Conservation (phyloP, 2,888 invertebrate species). For the Caenorhabditis angaria region DNA sequence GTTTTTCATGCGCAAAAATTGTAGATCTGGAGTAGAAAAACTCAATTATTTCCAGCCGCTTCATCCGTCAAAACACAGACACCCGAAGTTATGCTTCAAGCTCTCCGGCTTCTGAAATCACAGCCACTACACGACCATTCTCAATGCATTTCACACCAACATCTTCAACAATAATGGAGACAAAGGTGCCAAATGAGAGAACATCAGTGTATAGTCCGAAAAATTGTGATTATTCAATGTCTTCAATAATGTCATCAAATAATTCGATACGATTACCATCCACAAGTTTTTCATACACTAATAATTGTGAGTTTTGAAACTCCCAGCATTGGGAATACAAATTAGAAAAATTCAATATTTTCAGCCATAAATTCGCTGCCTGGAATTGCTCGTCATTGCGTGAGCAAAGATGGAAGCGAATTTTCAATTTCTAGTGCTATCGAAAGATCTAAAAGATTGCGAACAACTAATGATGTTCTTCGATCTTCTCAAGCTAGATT, state of each 20-base stretch:
- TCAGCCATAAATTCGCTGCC: conserved; percentile 42
- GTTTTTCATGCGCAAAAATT: conserved; percentile 20
- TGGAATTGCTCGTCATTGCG: conserved; percentile 21
- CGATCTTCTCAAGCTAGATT: conserved; percentile 36
- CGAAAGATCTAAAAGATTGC: conserved; percentile 14
- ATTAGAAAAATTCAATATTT: conserved; percentile 5
- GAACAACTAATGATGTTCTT: neutral
- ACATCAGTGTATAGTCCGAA: conserved; percentile 31
- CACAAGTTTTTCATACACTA: conserved; percentile 42
- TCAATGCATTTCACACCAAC: conserved; percentile 43
- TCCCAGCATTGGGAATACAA: too few species aligned
- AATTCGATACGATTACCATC: conserved; percentile 50
- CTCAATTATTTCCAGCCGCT: conserved; percentile 9
- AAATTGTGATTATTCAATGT: conserved; percentile 39
- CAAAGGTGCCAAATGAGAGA: conserved; percentile 16
- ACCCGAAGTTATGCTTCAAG: conserved; percentile 29
- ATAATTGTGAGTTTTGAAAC: conserved; percentile 42
- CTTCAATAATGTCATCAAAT: conserved; percentile 53
- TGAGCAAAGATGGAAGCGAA: conserved; percentile 49
- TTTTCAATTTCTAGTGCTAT: conserved; percentile 39
- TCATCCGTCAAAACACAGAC: conserved; percentile 24
- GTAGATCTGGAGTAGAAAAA: conserved; percentile 27
- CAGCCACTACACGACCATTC: conserved; percentile 25
- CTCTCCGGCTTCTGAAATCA: conserved; percentile 36
- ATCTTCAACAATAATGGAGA: conserved; percentile 34